These are phyloP conservation scores for Discoglossus pictus DNA, from an alignment of 2,797 vertebrate species.

Conservation along the genomic window DNA sequence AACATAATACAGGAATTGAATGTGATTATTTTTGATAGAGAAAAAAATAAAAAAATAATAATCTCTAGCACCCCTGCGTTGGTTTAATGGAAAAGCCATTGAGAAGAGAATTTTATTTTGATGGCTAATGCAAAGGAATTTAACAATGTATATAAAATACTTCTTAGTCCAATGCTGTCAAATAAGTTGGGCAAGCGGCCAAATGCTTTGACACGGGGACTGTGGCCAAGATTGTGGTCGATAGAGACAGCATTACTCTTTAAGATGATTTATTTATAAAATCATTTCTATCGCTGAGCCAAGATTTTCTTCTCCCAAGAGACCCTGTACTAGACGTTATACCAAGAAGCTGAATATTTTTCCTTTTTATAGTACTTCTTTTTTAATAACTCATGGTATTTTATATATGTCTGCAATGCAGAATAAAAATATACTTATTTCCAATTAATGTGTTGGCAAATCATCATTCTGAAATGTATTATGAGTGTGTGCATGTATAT, in stretches of 20 bases:
- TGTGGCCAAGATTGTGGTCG: conserved; percentile 47
- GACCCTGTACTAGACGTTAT: conserved; percentile 21
- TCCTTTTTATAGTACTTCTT: conserved; percentile 7
- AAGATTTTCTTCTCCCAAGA: conserved; percentile 40
- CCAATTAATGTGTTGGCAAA: conserved; percentile 1
- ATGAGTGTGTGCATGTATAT: too few relatives aligned
- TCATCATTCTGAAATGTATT: too few relatives aligned
- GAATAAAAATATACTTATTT: conserved; percentile 3
- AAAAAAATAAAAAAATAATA: too few relatives aligned
- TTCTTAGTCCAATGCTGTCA: conserved; percentile 33
- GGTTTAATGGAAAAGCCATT: too few relatives aligned
- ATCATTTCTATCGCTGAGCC: conserved; percentile 45
- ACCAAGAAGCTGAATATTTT: conserved; percentile 25
- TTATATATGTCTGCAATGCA: conserved; percentile 23
- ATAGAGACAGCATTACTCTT: conserved; percentile 44
- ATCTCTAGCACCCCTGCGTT: too few relatives aligned
- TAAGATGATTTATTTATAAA: conserved; percentile 53
- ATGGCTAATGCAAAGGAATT: conserved; percentile 17
- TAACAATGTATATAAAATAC: conserved; percentile 29
- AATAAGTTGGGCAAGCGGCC: conserved; percentile 44
- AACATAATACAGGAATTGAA: not conserved
- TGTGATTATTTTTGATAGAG: not conserved
- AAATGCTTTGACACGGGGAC: conserved; percentile 47
- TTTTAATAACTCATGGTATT: conserved; percentile 17
- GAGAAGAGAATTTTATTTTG: too few relatives aligned